Percentiles rank a stretch among this genome's conserved stretches.
Evolutionary conservation across 2,888 invertebrate species (phyloP).

Genomic region (Cataglyphis rosenhaueri): DNA sequence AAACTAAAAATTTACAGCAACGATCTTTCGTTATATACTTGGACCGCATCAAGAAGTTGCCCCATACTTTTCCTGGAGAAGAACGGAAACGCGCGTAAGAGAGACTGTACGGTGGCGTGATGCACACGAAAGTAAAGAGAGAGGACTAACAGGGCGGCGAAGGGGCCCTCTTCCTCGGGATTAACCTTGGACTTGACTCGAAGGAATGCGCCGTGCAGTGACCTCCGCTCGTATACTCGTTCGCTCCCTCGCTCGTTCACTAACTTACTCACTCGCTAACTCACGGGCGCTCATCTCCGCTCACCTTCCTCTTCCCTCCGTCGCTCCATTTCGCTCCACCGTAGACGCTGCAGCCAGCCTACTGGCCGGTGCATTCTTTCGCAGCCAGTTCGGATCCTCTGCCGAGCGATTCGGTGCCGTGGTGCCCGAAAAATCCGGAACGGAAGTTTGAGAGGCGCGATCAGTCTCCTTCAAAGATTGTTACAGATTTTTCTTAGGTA

Average conservation of each 20-base stretch:
- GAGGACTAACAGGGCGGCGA: conserved; percentile 43
- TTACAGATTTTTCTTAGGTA: background rate
- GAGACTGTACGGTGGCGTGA: conserved; percentile 10
- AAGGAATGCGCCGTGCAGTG: conserved; percentile 83
- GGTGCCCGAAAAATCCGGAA: background rate
- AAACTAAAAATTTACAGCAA: background rate
- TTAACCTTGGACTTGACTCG: conserved; percentile 84
- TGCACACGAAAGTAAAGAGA: conserved; percentile 31
- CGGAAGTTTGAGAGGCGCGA: background rate
- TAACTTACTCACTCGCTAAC: conserved; percentile 26
- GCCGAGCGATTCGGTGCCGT: background rate
- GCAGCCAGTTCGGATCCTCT: background rate
- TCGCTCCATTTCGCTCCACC: conserved; percentile 42
- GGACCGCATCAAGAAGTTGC: background rate
- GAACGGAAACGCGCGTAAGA: conserved; percentile 27
- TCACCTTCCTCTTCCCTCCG: conserved; percentile 43
- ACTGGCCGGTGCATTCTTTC: conserved; percentile 19
- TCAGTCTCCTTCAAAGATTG: background rate
- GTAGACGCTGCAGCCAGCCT: conserved; percentile 36
- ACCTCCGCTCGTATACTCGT: conserved; percentile 73
- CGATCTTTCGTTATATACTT: background rate
- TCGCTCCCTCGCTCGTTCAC: conserved; percentile 40
- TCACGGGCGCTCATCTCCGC: conserved; percentile 33
- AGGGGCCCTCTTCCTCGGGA: conserved; percentile 72
- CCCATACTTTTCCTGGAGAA: background rate